phyloP scores from a whole-genome alignment of 2,113 vertebrate species.

The Sinocyclocheilus anophthalmus region DNA sequence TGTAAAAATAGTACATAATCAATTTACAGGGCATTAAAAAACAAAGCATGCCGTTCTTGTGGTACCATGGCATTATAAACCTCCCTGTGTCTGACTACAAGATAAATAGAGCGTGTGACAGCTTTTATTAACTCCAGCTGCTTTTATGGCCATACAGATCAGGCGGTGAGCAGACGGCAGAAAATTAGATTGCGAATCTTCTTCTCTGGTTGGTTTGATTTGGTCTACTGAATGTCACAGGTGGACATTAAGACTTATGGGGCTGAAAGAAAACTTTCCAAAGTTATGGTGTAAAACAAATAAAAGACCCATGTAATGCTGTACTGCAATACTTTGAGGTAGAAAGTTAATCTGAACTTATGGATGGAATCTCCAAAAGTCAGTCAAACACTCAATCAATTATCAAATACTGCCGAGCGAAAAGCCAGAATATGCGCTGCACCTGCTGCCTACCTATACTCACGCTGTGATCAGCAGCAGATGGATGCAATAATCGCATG shows the following conservation, averaged over 20 bases:
- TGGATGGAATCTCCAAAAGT: no score
- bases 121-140: not conserved
- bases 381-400: not conserved
- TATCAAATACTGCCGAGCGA: not conserved
- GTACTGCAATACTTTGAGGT: not conserved
- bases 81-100: not conserved
- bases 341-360: no score
- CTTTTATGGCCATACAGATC: constrained; percentile 7
- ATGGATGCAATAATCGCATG: no score
- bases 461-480: no score
- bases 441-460: no score
- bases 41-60: no score
- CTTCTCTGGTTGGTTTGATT: constrained; percentile 3
- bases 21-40: no score
- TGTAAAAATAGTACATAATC: no score
- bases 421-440: no score
- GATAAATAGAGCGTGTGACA: not conserved
- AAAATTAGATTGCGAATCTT: constrained; percentile 6
- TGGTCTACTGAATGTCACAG: constrained; percentile 21
- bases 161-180: constrained; percentile 1
- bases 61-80: not conserved
- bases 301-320: not conserved
- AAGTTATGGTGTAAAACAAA: not conserved
- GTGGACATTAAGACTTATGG: not conserved
- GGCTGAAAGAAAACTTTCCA: not conserved